These are phyloP conservation scores for Pica pica DNA, from an alignment of 2,113 vertebrate species.

Conservation along the genomic window DNA sequence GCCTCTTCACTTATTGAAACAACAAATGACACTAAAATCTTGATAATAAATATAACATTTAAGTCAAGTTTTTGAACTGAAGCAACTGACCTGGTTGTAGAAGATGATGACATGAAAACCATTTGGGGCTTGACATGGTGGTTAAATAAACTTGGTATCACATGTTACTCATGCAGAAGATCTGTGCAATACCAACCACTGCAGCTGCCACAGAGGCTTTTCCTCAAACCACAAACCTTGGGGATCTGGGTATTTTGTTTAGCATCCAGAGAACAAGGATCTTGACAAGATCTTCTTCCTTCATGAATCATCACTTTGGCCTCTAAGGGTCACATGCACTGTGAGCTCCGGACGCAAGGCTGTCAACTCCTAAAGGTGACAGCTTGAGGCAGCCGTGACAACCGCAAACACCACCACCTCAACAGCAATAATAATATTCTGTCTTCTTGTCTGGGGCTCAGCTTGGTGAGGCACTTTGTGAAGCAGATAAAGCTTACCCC, in stretches of 20 bases:
- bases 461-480: background rate
- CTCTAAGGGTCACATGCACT: background rate
- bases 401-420: background rate
- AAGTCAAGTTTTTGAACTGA: background rate
- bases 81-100: background rate
- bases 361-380: background rate
- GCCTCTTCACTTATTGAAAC: background rate
- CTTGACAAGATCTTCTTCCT: background rate
- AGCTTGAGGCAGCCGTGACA: background rate
- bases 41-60: background rate
- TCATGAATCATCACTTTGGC: background rate
- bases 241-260: background rate
- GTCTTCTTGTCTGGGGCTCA: background rate
- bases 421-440: background rate
- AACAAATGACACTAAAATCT: background rate
- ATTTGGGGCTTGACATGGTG: background rate
- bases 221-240: background rate
- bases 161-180: background rate
- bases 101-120: background rate
- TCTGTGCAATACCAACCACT: background rate
- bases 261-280: background rate
- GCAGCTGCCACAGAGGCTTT: background rate
- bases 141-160: background rate
- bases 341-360: accelerated
- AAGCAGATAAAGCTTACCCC: background rate